phyloP scores from a whole-genome alignment of 1,140 invertebrate species.

The Trachymyrmex cornetzi region DNA sequence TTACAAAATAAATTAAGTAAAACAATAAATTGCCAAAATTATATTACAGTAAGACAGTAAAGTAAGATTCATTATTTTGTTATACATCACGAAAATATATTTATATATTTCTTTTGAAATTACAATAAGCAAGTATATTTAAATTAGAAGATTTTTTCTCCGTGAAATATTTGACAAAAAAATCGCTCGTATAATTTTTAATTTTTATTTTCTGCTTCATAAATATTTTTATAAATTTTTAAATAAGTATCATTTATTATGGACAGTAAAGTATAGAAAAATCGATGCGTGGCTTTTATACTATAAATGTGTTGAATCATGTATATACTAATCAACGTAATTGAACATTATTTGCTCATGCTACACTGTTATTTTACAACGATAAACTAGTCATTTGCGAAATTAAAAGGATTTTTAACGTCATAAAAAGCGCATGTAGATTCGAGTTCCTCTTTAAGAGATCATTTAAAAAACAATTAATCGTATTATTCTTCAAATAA shows the following conservation, averaged over 20 bases:
- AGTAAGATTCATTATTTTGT: not conserved
- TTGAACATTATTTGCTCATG: constrained; percentile 8
- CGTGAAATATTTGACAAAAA: not conserved
- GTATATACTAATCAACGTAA: constrained; percentile 40
- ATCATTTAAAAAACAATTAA: not conserved
- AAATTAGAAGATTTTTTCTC: not conserved
- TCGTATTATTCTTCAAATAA: not conserved
- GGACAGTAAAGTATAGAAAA: not conserved
- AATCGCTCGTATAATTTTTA: not conserved
- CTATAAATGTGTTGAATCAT: not conserved
- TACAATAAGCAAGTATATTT: not conserved
- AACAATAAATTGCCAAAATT: not conserved
- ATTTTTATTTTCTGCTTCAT: constrained; percentile 12
- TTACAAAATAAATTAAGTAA: constrained; percentile 6
- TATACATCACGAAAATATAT: not conserved
- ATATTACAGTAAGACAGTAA: not conserved
- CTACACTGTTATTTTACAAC: constrained; percentile 3
- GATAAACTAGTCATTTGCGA: not conserved
- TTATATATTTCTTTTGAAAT: not conserved
- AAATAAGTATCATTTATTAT: not conserved
- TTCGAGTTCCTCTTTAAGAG: not conserved
- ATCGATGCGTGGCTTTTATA: constrained; percentile 4
- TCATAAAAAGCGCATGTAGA: not conserved
- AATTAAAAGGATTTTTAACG: constrained; percentile 9
- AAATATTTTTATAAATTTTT: constrained; percentile 15